Evolutionary conservation across 2,797 vertebrate genomes (phyloP).

Genomic region (Brotula barbata): DNA sequence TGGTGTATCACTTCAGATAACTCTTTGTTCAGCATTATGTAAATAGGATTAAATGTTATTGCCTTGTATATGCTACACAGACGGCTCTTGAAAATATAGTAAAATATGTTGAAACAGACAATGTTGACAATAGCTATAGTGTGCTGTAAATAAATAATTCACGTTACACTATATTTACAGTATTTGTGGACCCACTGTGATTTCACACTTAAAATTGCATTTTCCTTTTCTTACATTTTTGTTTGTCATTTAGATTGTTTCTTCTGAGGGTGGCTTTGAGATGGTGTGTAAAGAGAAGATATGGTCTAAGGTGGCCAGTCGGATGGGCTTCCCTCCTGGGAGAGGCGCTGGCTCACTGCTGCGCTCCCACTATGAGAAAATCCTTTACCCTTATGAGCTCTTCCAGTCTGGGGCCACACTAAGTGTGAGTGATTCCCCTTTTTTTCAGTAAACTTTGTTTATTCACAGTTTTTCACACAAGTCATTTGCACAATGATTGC

Average conservation of each 20-base stretch:
- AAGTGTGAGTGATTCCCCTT: conserved; percentile 78
- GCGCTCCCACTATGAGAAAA: conserved; percentile 92
- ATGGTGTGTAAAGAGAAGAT: conserved; percentile 92
- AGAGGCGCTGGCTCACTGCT: conserved; percentile 90
- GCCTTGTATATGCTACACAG: no score
- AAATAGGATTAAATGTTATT: no score
- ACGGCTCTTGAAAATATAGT: no score
- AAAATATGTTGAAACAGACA: no score
- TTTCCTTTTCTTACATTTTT: neutral
- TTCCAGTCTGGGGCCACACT: conserved; percentile 95
- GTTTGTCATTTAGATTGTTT: conserved; percentile 82
- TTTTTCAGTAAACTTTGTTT: no score
- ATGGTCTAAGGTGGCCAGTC: conserved; percentile 92
- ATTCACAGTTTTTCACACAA: no score
- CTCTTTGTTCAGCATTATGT: no score
- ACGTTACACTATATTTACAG: neutral
- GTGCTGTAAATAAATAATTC: no score
- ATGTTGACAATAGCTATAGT: no score
- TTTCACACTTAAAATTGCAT: neutral
- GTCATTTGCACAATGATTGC: no score
- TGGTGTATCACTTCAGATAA: no score
- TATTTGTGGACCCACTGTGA: neutral
- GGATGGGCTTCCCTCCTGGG: conserved; percentile 92
- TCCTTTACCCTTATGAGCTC: conserved; percentile 97
- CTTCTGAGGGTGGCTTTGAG: conserved; percentile 95